A percentile compares a stretch with the other conserved stretches of the same genome.
These are phyloP conservation scores for Leptinotarsa peninsularis DNA, from an alignment of 2,888 invertebrate species.

Conservation along the genomic window DNA sequence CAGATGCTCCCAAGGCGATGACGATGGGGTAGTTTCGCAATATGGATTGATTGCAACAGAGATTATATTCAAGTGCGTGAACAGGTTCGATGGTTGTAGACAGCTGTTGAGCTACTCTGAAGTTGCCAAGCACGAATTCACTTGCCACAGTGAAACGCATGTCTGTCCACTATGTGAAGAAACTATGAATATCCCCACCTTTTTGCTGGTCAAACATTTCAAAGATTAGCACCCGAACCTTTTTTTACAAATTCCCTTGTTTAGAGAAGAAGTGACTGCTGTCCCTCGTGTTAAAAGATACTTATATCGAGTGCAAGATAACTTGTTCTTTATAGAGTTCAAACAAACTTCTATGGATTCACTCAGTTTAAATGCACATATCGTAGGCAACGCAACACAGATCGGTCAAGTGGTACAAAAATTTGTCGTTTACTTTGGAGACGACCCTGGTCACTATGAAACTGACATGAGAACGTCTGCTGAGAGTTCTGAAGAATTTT, in stretches of 20 bases:
- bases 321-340: slow-evolving; percentile 24
- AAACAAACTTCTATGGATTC: background rate
- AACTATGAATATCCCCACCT: background rate
- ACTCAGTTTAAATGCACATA: slow-evolving; percentile 1
- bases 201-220: slow-evolving; percentile 24
- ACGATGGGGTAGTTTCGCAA: slow-evolving; percentile 30
- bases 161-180: slow-evolving; percentile 32
- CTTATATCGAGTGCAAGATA: slow-evolving; percentile 22
- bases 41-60: slow-evolving; percentile 31
- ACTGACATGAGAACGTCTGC: background rate
- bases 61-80: slow-evolving; percentile 38
- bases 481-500: background rate
- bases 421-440: slow-evolving; percentile 4
- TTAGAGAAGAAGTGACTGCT: background rate
- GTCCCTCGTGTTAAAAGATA: background rate
- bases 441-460: background rate
- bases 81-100: slow-evolving; percentile 39
- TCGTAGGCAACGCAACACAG: background rate
- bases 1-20: slow-evolving; percentile 33
- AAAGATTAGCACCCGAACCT: background rate
- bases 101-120: slow-evolving; percentile 29
- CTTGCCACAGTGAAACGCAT: slow-evolving; percentile 23
- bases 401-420: slow-evolving; percentile 12
- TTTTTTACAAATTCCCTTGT: slow-evolving; percentile 5
- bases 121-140: slow-evolving; percentile 36